Evolutionary conservation across 1,140 invertebrate genomes (phyloP).

Genomic region (Bombus confusus): DNA sequence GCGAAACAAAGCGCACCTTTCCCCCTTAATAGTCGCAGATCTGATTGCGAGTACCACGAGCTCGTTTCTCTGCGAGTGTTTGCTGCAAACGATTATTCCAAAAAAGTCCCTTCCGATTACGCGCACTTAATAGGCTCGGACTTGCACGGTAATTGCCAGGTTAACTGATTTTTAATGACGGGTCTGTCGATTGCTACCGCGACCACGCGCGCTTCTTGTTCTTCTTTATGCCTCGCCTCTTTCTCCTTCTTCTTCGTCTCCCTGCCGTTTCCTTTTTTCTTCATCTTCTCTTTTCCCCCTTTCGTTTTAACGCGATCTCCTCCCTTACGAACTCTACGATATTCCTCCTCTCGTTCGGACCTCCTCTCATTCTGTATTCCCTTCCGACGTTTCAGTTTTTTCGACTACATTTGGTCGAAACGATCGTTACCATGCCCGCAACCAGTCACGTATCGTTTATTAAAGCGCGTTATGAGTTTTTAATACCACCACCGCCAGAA

Average conservation of each 20-base stretch:
- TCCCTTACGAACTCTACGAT: conserved; percentile 23
- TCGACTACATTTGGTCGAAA: conserved; percentile 15
- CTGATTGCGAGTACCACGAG: conserved; percentile 53
- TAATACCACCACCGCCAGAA: conserved; percentile 6
- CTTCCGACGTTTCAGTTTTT: conserved; percentile 40
- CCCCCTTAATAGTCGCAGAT: conserved; percentile 58
- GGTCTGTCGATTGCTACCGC: conserved; percentile 66
- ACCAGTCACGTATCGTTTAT: conserved; percentile 32
- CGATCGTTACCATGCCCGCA: conserved; percentile 8
- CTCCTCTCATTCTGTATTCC: conserved; percentile 38
- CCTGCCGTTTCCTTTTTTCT: not conserved
- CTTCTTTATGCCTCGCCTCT: conserved; percentile 22
- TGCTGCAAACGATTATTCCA: conserved; percentile 60
- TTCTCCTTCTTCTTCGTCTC: not conserved
- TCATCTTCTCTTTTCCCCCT: conserved; percentile 17
- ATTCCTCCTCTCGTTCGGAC: conserved; percentile 1
- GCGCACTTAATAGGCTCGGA: conserved; percentile 66
- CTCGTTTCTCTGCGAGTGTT: conserved; percentile 51
- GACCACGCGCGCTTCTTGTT: conserved; percentile 48
- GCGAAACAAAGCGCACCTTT: conserved; percentile 61
- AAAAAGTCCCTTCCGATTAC: conserved; percentile 68
- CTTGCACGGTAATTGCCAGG: conserved; percentile 69
- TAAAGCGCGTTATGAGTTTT: conserved; percentile 42
- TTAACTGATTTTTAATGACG: conserved; percentile 73
- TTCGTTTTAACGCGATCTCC: not conserved